phyloP scores from a whole-genome alignment of 2,888 invertebrate species.

The Subacronicta megacephala region DNA sequence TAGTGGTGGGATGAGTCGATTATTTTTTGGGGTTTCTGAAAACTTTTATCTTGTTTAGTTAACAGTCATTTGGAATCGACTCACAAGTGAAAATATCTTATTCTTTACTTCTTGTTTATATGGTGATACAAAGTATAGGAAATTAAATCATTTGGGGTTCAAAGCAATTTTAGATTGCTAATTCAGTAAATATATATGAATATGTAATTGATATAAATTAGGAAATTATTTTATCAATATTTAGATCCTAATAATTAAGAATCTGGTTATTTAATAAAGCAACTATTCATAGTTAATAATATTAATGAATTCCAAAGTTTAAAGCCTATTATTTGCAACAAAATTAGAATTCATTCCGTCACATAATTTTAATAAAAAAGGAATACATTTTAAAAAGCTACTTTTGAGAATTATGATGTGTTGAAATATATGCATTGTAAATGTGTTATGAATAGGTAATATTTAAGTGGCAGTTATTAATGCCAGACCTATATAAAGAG shows the following conservation, averaged over 20 bases:
- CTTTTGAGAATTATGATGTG: conserved; percentile 47
- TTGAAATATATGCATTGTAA: conserved; percentile 53
- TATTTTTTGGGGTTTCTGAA: conserved; percentile 23
- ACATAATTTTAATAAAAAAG: conserved; percentile 19
- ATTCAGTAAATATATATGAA: conserved; percentile 46
- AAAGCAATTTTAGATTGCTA: conserved; percentile 17
- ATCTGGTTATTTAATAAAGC: conserved; percentile 44
- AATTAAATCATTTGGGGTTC: conserved; percentile 15
- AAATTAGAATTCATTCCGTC: conserved; percentile 41
- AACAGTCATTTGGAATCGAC: too few species aligned
- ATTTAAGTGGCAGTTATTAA: conserved; percentile 29
- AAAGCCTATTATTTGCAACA: conserved; percentile 42
- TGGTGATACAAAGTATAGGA: conserved; percentile 9
- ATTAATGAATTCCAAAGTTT: conserved; percentile 47
- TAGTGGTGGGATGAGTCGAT: conserved; percentile 74
- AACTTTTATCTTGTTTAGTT: background rate
- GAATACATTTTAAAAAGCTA: conserved; percentile 20
- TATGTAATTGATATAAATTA: conserved; percentile 51
- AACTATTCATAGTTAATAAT: conserved; percentile 49
- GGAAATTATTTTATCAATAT: conserved; percentile 27
- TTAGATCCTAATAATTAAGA: conserved; percentile 30
- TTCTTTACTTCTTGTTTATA: too few species aligned
- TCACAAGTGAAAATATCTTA: too few species aligned
- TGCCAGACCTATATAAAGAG: conserved; percentile 20
- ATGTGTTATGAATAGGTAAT: conserved; percentile 35